Evolutionary conservation across 2,888 invertebrate genomes (phyloP).

Genomic region (Lycophotia porphyrea): DNA sequence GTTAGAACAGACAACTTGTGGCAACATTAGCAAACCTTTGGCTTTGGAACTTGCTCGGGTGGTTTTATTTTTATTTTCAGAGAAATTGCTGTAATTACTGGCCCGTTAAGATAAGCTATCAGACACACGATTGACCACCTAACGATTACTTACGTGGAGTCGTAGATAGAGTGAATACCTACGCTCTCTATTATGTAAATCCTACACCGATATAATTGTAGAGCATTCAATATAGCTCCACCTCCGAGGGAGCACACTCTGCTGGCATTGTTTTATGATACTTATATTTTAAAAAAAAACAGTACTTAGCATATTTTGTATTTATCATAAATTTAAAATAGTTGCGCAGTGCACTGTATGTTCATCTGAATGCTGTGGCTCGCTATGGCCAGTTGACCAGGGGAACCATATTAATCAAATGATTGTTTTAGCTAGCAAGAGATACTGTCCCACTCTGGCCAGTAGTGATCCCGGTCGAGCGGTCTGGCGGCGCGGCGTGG

Average conservation of each 20-base stretch:
- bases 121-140: neutral
- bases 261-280: neutral
- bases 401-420: neutral
- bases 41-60: neutral
- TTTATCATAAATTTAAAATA: neutral
- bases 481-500: neutral
- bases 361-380: neutral
- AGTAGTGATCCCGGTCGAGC: neutral
- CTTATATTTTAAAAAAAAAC: neutral
- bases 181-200: neutral
- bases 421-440: neutral
- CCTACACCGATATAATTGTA: neutral
- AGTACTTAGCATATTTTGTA: neutral
- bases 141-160: neutral
- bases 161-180: neutral
- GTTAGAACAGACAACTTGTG: slow-evolving; percentile 14
- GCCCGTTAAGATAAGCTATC: neutral
- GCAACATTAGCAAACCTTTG: slow-evolving; percentile 2
- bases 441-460: neutral
- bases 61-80: slow-evolving; percentile 7
- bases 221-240: neutral
- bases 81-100: slow-evolving; percentile 4
- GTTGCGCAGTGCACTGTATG: neutral
- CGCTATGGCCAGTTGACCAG: too few species aligned
- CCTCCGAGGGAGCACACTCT: neutral